Percentiles rank a stretch among this genome's conserved stretches.
phyloP scores from a whole-genome alignment of 2,888 invertebrate genomes.

The Ommatoiulus sabulosus region DNA sequence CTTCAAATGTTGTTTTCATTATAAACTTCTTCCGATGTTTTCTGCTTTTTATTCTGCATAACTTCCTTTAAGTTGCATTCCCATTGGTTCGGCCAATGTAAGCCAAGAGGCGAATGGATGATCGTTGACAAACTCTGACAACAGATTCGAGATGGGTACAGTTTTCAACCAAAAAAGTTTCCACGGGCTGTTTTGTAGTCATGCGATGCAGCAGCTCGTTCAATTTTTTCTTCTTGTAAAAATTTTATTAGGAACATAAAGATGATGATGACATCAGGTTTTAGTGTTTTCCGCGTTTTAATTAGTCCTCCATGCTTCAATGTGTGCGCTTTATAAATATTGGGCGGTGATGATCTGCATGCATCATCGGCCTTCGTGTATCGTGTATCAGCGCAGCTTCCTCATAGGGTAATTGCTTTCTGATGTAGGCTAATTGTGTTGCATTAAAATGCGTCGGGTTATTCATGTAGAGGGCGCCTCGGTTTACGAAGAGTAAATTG shows the following conservation, averaged over 20 bases:
- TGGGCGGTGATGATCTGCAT: conserved; percentile 31
- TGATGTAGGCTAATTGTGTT: conserved; percentile 40
- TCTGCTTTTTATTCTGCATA: too few relatives aligned
- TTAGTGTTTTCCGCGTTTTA: not conserved
- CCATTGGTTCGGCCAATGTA: too few relatives aligned
- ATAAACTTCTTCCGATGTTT: too few relatives aligned
- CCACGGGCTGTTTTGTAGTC: not conserved
- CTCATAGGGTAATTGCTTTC: conserved; percentile 17
- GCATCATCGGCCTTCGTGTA: conserved; percentile 11
- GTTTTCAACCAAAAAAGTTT: not conserved
- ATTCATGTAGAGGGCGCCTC: not conserved
- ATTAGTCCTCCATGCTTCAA: not conserved
- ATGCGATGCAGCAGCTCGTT: conserved; percentile 4
- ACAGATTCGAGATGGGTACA: not conserved
- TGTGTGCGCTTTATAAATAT: not conserved
- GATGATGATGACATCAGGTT: conserved; percentile 15
- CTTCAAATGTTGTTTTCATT: too few relatives aligned
- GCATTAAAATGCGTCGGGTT: not conserved
- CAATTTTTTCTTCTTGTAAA: not conserved
- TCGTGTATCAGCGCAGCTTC: not conserved
- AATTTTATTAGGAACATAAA: conserved; percentile 34
- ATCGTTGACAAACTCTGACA: not conserved
- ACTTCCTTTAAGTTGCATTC: too few relatives aligned
- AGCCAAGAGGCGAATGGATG: too few relatives aligned
- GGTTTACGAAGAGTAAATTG: not conserved